Conservation (phyloP, 2,888 invertebrate species). For the Drosophila tanythrix region DNA sequence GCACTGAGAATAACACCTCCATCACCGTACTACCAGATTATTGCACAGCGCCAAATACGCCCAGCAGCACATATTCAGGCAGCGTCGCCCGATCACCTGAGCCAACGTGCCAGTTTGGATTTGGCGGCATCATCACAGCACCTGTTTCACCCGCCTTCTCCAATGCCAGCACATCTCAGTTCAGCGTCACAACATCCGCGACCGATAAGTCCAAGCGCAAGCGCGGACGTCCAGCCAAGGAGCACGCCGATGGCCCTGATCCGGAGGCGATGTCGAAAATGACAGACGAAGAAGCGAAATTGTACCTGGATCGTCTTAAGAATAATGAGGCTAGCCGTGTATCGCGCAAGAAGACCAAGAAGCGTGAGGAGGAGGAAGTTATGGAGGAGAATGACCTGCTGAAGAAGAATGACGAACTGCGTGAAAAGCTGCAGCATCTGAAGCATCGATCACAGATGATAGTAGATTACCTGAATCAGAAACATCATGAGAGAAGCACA, state of each 20-base stretch:
- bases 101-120: conserved; percentile 58
- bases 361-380: conserved; percentile 74
- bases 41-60: conserved; percentile 71
- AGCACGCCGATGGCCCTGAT: conserved; percentile 82
- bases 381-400: conserved; percentile 55
- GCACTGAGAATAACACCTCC: conserved; percentile 47
- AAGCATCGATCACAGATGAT: background rate
- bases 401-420: conserved; percentile 27
- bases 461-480: conserved; percentile 24
- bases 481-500: conserved; percentile 52
- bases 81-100: conserved; percentile 41
- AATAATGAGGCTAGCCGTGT: conserved; percentile 83
- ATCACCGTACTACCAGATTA: conserved; percentile 37
- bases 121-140: conserved; percentile 60
- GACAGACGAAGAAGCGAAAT: conserved; percentile 71
- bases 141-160: conserved; percentile 74
- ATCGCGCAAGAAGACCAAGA: conserved; percentile 81
- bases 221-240: conserved; percentile 82
- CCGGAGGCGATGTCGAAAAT: conserved; percentile 63
- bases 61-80: conserved; percentile 66
- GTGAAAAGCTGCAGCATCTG: background rate
- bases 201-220: conserved; percentile 56
- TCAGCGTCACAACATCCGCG: conserved; percentile 35
- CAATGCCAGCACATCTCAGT: conserved; percentile 63
- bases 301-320: conserved; percentile 78